Percentiles rank a stretch among this genome's conserved stretches.
These are phyloP conservation scores for Muschampia plurimacula DNA, from an alignment of 2,888 invertebrate species.

Conservation along the genomic window DNA sequence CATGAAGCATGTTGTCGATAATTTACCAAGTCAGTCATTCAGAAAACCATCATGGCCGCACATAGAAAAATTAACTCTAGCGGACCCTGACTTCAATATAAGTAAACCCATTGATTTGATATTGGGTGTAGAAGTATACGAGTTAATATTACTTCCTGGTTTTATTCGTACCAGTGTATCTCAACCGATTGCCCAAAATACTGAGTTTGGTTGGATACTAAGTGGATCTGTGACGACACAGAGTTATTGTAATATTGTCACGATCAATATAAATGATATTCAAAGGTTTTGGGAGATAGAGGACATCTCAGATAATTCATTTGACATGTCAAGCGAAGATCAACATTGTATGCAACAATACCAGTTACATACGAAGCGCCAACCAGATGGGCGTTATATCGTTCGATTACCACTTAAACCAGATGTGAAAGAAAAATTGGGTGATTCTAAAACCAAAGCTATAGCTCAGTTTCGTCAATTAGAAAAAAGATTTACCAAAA, in stretches of 20 bases:
- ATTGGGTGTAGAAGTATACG: constrained; percentile 1
- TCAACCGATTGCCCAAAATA: constrained; percentile 41
- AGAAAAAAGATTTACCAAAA: constrained; percentile 5
- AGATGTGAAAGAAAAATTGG: background rate
- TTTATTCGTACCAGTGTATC: background rate
- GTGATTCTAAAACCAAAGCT: constrained; percentile 1
- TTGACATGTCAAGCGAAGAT: constrained; percentile 1
- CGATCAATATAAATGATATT: background rate
- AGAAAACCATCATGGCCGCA: too few relatives aligned
- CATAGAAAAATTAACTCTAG: constrained; percentile 1
- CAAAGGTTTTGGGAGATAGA: background rate
- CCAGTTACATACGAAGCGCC: background rate
- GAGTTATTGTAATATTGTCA: constrained; percentile 19
- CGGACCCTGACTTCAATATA: constrained; percentile 8
- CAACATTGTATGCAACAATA: background rate
- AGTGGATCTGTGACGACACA: constrained; percentile 34
- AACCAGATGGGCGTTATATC: constrained; percentile 26
- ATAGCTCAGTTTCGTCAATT: background rate
- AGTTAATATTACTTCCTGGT: background rate
- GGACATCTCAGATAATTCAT: background rate
- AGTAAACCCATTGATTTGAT: constrained; percentile 3
- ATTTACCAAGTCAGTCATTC: background rate
- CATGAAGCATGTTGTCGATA: constrained; percentile 22
- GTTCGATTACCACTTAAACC: constrained; percentile 33
- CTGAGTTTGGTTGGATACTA: constrained; percentile 46